These are phyloP conservation scores for Clinocottus analis DNA, from an alignment of 2,113 vertebrate genomes.

Conservation along the genomic window DNA sequence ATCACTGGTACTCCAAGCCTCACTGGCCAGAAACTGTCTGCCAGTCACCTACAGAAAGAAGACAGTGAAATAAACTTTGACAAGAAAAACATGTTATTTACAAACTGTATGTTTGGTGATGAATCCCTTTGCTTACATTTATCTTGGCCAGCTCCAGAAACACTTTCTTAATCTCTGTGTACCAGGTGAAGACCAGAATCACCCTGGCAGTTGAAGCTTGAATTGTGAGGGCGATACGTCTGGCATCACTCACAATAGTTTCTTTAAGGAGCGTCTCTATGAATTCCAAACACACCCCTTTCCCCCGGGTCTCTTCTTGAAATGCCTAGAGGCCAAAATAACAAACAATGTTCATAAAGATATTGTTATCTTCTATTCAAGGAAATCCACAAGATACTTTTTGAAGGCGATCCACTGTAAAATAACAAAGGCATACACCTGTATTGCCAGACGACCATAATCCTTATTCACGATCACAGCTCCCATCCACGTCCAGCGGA, in stretches of 20 bases:
- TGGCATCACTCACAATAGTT: conserved; percentile 66
- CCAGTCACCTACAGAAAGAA: conserved; percentile 64
- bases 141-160: conserved; percentile 69
- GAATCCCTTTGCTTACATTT: conserved; percentile 60
- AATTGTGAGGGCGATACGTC: conserved; percentile 58
- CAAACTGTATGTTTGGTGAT: background rate
- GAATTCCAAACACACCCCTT: conserved; percentile 78
- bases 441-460: conserved; percentile 75
- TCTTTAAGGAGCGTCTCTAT: conserved; percentile 62
- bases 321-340: conserved; percentile 60
- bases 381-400: background rate
- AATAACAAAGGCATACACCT: conserved; percentile 45
- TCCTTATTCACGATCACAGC: conserved; percentile 77
- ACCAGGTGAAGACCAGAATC: conserved; percentile 78
- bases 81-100: background rate
- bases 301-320: conserved; percentile 62
- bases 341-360: background rate
- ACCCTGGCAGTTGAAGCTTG: conserved; percentile 72
- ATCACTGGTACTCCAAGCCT: conserved; percentile 80
- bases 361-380: background rate
- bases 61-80: background rate
- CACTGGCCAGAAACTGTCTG: conserved; percentile 81
- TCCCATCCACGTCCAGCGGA: conserved; percentile 82
- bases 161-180: conserved; percentile 66
- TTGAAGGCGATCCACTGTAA: background rate